These are phyloP conservation scores for Euplexia lucipara DNA, from an alignment of 2,888 invertebrate species.

Conservation along the genomic window DNA sequence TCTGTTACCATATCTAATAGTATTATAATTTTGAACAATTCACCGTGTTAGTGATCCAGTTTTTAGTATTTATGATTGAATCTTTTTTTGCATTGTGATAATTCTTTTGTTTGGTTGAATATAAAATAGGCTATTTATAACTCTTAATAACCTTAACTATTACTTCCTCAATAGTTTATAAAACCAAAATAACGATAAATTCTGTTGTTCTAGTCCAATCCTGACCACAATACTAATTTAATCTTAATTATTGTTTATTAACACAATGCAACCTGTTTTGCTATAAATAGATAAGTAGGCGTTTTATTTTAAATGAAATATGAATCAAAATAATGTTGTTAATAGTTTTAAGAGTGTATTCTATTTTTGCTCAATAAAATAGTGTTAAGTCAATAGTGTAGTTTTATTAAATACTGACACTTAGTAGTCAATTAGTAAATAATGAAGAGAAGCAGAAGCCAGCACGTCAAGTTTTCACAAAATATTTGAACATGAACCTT, in stretches of 20 bases:
- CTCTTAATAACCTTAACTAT: too few relatives aligned
- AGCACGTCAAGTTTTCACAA: too few relatives aligned
- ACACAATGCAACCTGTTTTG: conserved; percentile 1
- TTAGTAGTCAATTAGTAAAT: neutral
- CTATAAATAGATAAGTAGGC: neutral
- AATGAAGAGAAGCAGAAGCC: neutral
- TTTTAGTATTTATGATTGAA: too few relatives aligned
- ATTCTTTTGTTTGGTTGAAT: too few relatives aligned
- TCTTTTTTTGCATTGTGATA: too few relatives aligned
- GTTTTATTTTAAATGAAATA: neutral
- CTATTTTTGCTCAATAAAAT: conserved; percentile 11
- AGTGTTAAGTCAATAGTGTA: neutral
- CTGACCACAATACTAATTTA: too few relatives aligned
- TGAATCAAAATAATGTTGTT: conserved; percentile 15
- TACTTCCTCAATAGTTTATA: neutral
- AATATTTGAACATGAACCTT: too few relatives aligned
- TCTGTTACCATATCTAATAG: too few relatives aligned
- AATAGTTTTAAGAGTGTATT: neutral
- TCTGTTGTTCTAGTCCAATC: conserved; percentile 7
- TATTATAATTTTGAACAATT: too few relatives aligned
- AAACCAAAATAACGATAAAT: neutral
- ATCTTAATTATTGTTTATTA: too few relatives aligned
- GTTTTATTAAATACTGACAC: neutral
- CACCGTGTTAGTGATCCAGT: too few relatives aligned
- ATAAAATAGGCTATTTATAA: too few relatives aligned